Evolutionary conservation across 2,888 invertebrate species (phyloP), one percentile per base, ranked within the genome.

Genomic region (Tinea semifulvella): DNA sequence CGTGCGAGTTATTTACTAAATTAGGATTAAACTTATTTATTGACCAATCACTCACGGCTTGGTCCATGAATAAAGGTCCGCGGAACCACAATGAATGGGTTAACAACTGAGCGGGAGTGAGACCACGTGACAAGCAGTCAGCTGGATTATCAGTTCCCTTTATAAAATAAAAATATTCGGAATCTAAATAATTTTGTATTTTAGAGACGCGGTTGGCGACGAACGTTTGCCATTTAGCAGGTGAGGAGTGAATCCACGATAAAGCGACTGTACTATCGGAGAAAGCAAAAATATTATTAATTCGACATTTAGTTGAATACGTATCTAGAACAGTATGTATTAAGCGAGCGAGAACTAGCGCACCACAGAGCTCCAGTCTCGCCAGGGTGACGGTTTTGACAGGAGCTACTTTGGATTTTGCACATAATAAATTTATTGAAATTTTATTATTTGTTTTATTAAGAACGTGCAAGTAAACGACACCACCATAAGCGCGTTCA

Each of bases 211-310:
- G 31, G 13, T 47, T 47, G 6, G 47, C 35, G 6, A 50, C 46
- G 27, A 49, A 50, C n/a, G 45, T 47, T 17, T 47, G 47, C 45
- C 47, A 49, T 5, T 45, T 26, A 16, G 35, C 42, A 7, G 49
- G 48, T 1, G 45, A 47, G 3, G 46, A 45, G n/a, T 49, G 44
- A 17, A 49, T 50, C 49, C 50, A 49, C 19, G 28, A 26, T 7
- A 50, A 45, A 1, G 45, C 42, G 6, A 50, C 46, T 5, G 44
- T 44, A n/a, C n/a, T 13, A 20, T 44, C 44, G 8, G 36, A 17
- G 19, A 44, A 45, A 8, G 45, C 45, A 10, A 16, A 45, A 8
- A 45, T 14, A 4, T 45, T 39, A 8, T 26, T 10, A 4, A 45
- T 26, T n/a, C n/a, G 1, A 10, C 17, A 25, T 8, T 39, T 38